Base-by-base conservation (phyloP, 2,113 vertebrate species). In the Narcine bancroftii region DNA sequence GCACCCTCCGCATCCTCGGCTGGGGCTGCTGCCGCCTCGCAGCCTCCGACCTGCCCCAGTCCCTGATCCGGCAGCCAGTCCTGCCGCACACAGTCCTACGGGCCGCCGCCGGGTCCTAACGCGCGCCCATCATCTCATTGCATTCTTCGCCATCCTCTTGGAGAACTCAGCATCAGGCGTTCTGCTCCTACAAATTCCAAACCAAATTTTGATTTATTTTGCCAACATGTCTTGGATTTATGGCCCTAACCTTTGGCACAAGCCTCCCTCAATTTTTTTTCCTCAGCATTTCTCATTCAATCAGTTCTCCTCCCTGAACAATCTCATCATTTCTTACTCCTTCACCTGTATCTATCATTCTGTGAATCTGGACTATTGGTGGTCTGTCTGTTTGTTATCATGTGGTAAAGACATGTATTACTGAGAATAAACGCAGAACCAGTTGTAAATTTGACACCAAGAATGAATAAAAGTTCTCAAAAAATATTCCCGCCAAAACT, bases 1-100 rank as follows among this genome's bases (percentile, higher is more conserved):
- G 96, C 96, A 99, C 97, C 96, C 97, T 97, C 95, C 98, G 98
- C 98, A 99, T 99, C 66, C 36, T 77, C 10, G n/a, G 75, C 75
- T 21, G 42, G 75, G 36, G 36, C 75, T 77, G 75, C 29, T 11
- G 24, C 50, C 33, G 7, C 53, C n/a, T n/a, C 29, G 0, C 81
- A n/a, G 81, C 50, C 81, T 15, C n/a, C n/a, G n/a, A n/a, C n/a
- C 39, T 45, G 36, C 36, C 1, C 6, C 36, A 42, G 36, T 6
- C 85, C 6, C 45, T 17, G 73, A 75, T 10, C 39, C 47, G 13
- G 24, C 24, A 2, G 45, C 3, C 42, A 47, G 10, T n/a, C 36
- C 75, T 77, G 42, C 10, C 21, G 36, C 17, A 36, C 50, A 63
- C 45, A 79, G 45, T 24, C 15, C 24, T 17, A 10, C 81, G 4